These are phyloP conservation scores for Myopa testacea DNA, from an alignment of 2,888 invertebrate species.

Conservation along the genomic window DNA sequence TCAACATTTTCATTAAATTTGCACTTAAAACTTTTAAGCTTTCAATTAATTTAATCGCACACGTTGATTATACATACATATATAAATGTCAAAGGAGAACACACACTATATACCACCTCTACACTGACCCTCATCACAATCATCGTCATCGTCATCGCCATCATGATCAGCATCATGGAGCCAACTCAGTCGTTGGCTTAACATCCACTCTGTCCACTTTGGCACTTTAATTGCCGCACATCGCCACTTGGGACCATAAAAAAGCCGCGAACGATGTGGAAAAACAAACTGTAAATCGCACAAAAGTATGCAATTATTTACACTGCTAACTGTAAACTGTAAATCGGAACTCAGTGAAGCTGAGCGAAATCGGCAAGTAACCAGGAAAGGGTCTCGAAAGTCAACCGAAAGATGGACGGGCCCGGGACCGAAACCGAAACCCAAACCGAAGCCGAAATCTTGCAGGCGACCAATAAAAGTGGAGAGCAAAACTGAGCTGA, in stretches of 20 bases:
- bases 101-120: background rate
- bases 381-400: background rate
- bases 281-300: conserved; percentile 40
- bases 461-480: background rate
- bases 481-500: background rate
- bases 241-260: conserved; percentile 35
- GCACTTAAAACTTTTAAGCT: conserved; percentile 28
- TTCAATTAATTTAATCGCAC: conserved; percentile 34
- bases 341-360: background rate
- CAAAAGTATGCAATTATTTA: conserved; percentile 45
- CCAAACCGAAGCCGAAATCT: no score
- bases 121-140: background rate
- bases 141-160: background rate
- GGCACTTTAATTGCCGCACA: conserved; percentile 44
- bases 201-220: conserved; percentile 21
- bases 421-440: background rate
- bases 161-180: background rate
- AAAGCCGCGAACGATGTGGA: conserved; percentile 18
- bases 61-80: conserved; percentile 28
- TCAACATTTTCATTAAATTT: conserved; percentile 23
- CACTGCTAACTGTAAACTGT: conserved; percentile 38
- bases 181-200: background rate
- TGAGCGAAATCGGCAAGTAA: background rate
- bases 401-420: background rate
- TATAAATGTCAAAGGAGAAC: background rate